Percentiles rank a stretch among this genome's conserved stretches.
phyloP scores from a whole-genome alignment of 2,113 vertebrate species.

The Rhabdornis inornatus region DNA sequence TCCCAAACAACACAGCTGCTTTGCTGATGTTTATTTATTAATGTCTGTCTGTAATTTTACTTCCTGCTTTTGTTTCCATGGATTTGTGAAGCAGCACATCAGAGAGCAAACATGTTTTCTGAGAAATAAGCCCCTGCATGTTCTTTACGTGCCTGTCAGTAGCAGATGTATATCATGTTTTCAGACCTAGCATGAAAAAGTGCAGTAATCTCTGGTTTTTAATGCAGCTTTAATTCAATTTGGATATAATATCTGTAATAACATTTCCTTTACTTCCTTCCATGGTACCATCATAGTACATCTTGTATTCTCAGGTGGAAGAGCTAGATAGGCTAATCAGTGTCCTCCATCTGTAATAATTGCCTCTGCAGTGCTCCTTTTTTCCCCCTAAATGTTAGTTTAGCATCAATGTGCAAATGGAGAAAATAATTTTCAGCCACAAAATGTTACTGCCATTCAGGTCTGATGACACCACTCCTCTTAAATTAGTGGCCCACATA shows the following conservation, averaged over 20 bases:
- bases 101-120: neutral
- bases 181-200: neutral
- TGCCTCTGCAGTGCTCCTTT: neutral
- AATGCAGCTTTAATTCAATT: slow-evolving; percentile 49
- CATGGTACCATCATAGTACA: neutral
- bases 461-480: neutral
- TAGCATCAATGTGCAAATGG: neutral
- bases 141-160: neutral
- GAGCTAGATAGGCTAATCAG: neutral
- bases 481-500: fast-evolving
- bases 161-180: neutral
- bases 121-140: neutral
- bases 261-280: slow-evolving; percentile 43
- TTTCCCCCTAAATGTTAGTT: neutral
- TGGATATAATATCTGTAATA: slow-evolving; percentile 32
- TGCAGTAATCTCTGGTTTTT: neutral
- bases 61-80: neutral
- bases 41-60: neutral
- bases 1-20: neutral
- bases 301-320: slow-evolving; percentile 22
- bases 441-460: neutral
- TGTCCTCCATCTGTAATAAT: neutral
- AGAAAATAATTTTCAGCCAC: neutral
- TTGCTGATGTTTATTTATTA: neutral
- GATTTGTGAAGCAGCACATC: neutral